phyloP scores from a whole-genome alignment of 2,113 vertebrate genomes.

The Himantopus leucocephalus region DNA sequence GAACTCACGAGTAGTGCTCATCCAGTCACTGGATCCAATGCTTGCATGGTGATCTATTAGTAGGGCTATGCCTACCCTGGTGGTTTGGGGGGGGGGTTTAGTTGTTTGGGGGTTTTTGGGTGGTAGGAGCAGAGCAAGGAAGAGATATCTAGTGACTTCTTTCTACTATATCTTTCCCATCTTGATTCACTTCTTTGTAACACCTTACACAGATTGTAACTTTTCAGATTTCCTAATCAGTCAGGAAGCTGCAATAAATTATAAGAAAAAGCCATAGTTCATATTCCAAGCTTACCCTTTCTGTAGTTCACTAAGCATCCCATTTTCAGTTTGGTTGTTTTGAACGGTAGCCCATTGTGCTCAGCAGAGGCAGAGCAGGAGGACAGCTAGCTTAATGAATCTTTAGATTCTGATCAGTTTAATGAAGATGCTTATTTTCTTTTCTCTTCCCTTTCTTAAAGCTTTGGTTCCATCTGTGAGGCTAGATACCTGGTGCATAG shows the following conservation, averaged over 20 bases:
- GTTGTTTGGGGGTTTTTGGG: not conserved
- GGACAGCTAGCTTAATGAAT: not conserved
- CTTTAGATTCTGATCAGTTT: not conserved
- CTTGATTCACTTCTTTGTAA: not conserved
- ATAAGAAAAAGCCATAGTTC: not conserved
- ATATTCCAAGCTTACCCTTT: not conserved
- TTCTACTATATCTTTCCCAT: not conserved
- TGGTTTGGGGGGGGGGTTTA: not conserved
- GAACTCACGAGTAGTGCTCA: not conserved
- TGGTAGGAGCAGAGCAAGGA: not conserved
- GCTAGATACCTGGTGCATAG: not conserved
- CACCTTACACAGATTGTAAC: not conserved
- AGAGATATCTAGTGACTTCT: not conserved
- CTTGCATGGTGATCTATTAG: not conserved
- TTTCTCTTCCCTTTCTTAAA: not conserved
- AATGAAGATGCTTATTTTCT: not conserved
- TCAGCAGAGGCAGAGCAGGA: not conserved
- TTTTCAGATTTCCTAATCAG: not conserved
- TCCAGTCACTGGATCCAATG: not conserved
- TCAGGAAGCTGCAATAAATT: not conserved
- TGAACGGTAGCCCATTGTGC: not conserved
- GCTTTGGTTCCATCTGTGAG: not conserved
- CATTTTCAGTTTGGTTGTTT: rapidly evolving
- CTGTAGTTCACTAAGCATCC: not conserved
- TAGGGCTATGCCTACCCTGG: not conserved